A percentile compares a stretch with the other conserved stretches of the same genome.
phyloP scores from a whole-genome alignment of 2,888 invertebrate species.

The Zygaena filipendulae region DNA sequence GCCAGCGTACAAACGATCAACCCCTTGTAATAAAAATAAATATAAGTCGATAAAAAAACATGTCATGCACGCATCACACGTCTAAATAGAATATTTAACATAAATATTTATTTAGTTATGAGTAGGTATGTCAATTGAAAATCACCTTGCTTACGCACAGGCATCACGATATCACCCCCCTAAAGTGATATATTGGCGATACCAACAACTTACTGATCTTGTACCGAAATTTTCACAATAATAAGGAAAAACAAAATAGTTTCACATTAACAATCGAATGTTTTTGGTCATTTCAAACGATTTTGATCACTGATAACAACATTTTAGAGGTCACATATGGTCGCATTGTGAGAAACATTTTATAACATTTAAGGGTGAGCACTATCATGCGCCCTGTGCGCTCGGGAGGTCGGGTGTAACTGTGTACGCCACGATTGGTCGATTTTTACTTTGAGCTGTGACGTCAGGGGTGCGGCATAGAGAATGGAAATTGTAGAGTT shows the following conservation, averaged over 20 bases:
- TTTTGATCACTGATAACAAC: conserved; percentile 42
- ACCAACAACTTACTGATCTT: too few relatives aligned
- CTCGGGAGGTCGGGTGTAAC: conserved; percentile 50
- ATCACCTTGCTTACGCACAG: conserved; percentile 81
- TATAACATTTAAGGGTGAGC: conserved; percentile 36
- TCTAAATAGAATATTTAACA: too few relatives aligned
- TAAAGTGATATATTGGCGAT: too few relatives aligned
- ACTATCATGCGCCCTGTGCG: conserved; percentile 44
- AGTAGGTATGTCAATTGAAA: too few relatives aligned
- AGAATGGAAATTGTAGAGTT: conserved; percentile 39
- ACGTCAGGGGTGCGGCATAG: conserved; percentile 71
- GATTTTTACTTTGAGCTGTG: conserved; percentile 69
- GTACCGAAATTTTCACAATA: conserved; percentile 39
- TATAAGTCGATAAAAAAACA: too few relatives aligned
- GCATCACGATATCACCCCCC: conserved; percentile 73
- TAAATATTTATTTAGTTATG: too few relatives aligned
- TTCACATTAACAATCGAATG: conserved; percentile 34
- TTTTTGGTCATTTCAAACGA: conserved; percentile 44
- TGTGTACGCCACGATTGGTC: conserved; percentile 70
- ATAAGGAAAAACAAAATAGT: conserved; percentile 39
- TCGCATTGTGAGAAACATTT: conserved; percentile 58
- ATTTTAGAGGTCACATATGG: conserved; percentile 44
- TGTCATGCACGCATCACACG: too few relatives aligned
- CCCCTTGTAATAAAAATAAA: too few relatives aligned
- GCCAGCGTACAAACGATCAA: too few relatives aligned